Conservation (phyloP, 1,140 invertebrate genomes). For the Argopecten irradians region DNA sequence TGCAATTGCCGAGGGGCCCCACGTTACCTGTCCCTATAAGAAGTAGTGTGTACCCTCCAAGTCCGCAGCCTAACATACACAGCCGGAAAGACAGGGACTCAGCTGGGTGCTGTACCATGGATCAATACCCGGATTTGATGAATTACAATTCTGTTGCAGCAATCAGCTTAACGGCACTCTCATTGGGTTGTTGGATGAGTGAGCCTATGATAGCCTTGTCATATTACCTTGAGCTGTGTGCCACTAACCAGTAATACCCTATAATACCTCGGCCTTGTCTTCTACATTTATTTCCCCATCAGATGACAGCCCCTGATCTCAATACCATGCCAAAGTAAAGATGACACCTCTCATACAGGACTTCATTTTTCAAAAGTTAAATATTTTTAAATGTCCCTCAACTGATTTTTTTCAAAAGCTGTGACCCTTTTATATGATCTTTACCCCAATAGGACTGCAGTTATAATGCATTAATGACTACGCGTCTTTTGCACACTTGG, state of each 20-base stretch:
- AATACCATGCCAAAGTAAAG: neutral
- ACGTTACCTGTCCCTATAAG: neutral
- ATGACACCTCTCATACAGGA: neutral
- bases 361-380: neutral
- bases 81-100: neutral
- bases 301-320: neutral
- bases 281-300: neutral
- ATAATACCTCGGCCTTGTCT: neutral
- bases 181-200: neutral
- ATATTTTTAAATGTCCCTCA: neutral
- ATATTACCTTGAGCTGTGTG: neutral
- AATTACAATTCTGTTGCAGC: slow-evolving; percentile 21
- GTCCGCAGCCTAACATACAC: neutral
- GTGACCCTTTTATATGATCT: neutral
- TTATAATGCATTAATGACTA: neutral
- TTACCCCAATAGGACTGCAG: too few species aligned
- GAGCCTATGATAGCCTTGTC: neutral
- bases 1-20: neutral
- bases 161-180: slow-evolving; percentile 15
- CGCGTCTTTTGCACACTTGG: neutral
- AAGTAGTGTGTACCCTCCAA: neutral
- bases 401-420: neutral
- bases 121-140: slow-evolving; percentile 14
- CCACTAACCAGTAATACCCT: neutral
- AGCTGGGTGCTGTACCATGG: neutral